Evolutionary conservation across 2,797 vertebrate genomes (phyloP).

Genomic region (Clarias platycephalus): DNA sequence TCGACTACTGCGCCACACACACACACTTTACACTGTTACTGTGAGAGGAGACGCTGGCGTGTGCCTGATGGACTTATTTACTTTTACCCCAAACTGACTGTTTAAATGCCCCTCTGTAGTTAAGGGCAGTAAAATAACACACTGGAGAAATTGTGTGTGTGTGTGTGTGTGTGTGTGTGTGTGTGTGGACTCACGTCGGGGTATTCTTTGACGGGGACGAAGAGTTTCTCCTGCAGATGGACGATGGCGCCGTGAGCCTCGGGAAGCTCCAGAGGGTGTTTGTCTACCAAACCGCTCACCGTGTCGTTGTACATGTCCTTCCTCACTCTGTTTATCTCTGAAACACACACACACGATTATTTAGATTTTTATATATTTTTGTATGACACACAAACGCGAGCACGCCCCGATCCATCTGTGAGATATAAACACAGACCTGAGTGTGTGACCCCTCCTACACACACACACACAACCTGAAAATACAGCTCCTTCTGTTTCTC

Average conservation of each 20-base stretch:
- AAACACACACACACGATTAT: not conserved
- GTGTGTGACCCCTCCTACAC: constrained; percentile 9
- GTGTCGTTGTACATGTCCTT: constrained; percentile 85
- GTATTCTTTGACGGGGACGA: constrained; percentile 84
- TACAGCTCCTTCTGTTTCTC: not conserved
- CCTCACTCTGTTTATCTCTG: constrained; percentile 85
- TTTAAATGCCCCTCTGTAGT: not conserved
- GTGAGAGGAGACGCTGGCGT: not conserved
- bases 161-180: not conserved
- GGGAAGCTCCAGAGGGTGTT: constrained; percentile 79
- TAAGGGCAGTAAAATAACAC: constrained; percentile 1
- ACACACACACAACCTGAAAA: not conserved
- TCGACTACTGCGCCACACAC: constrained; percentile 17
- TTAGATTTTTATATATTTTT: too few species aligned
- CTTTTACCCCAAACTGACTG: not conserved
- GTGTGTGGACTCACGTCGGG: constrained; percentile 74
- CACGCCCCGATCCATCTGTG: constrained; percentile 6
- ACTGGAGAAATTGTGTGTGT: not conserved
- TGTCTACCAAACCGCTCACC: constrained; percentile 80
- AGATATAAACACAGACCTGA: constrained; percentile 15
- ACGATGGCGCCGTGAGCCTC: constrained; percentile 77
- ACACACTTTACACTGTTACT: not conserved
- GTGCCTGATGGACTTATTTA: not conserved
- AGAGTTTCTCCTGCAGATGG: constrained; percentile 83
- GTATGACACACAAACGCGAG: not conserved